phyloP scores from a whole-genome alignment of 2,797 vertebrate species.

The Eospalax fontanierii region DNA sequence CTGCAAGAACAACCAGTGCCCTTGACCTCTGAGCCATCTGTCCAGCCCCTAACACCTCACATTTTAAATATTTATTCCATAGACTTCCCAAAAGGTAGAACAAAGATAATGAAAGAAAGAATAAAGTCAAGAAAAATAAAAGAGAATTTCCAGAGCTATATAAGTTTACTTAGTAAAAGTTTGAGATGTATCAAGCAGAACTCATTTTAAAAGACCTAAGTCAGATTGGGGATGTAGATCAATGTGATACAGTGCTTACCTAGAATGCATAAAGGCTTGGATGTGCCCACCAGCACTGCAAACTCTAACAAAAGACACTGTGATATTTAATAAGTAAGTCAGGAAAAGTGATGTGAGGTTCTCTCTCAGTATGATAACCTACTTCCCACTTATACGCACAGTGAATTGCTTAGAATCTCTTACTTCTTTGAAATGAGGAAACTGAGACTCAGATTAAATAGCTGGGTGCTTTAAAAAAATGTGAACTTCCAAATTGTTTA shows the following conservation, averaged over 20 bases:
- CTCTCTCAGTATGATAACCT: background rate
- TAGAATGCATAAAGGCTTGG: background rate
- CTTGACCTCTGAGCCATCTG: no score
- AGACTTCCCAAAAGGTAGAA: background rate
- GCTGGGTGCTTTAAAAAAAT: background rate
- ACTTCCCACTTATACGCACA: background rate
- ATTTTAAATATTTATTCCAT: background rate
- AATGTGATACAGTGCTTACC: background rate
- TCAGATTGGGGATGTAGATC: no score
- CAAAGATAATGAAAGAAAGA: slow-evolving; percentile 26
- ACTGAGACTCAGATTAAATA: background rate
- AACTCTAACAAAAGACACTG: background rate
- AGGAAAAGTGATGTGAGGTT: background rate
- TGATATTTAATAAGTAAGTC: slow-evolving; percentile 37
- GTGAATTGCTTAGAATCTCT: background rate
- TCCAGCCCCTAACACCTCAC: background rate
- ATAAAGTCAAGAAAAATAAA: background rate
- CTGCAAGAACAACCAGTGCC: no score
- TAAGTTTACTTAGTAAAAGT: background rate
- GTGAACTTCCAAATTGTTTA: background rate
- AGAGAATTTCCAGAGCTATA: background rate
- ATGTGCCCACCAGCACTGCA: no score
- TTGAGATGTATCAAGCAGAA: background rate
- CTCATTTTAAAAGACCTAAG: background rate
- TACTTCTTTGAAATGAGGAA: slow-evolving; percentile 16